Percentiles rank a stretch among this genome's conserved stretches.
Evolutionary conservation across 2,113 vertebrate species (phyloP).

Genomic region (Serilophus lunatus): DNA sequence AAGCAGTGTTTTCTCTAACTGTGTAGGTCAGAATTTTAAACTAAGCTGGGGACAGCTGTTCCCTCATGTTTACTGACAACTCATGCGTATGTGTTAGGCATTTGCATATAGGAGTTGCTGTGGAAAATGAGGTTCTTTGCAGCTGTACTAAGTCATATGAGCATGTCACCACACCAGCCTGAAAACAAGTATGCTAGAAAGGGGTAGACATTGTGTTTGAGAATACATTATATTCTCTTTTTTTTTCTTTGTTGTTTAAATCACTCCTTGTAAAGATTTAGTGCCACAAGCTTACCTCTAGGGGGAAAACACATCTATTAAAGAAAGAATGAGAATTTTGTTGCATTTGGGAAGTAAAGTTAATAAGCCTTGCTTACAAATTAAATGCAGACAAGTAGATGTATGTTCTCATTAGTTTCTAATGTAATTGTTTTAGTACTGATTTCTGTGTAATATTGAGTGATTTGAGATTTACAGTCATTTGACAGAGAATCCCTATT

Average conservation of each 20-base stretch:
- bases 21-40: constrained; percentile 29
- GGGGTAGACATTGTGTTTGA: neutral
- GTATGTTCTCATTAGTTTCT: neutral
- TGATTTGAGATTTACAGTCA: neutral
- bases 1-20: neutral
- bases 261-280: neutral
- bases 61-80: neutral
- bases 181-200: neutral
- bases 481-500: neutral
- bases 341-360: neutral
- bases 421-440: neutral
- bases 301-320: neutral
- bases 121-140: neutral
- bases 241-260: neutral
- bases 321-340: neutral
- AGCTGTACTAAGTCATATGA: neutral
- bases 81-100: neutral
- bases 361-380: neutral
- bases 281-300: neutral
- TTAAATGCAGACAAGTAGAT: neutral
- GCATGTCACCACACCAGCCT: neutral
- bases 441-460: neutral
- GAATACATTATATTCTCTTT: neutral
- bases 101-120: accelerated
- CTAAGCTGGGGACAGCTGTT: neutral